Conservation (phyloP, 2,888 invertebrate species). For the Troides helena region DNA sequence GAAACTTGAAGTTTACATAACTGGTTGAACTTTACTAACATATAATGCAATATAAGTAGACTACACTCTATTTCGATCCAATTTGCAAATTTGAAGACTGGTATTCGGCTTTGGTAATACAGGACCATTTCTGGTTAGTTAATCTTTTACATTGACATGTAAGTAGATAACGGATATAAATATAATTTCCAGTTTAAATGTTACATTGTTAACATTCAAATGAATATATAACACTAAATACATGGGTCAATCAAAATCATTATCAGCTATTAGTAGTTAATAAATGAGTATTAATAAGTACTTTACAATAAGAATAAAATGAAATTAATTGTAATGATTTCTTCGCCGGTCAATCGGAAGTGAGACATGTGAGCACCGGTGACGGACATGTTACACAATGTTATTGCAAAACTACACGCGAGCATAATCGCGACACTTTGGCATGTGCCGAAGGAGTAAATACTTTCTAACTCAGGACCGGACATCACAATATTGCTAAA, state of each 20-base stretch:
- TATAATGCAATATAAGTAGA: constrained; percentile 42
- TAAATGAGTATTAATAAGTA: background rate
- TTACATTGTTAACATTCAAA: no score
- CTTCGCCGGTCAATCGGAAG: constrained; percentile 66
- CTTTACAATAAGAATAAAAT: background rate
- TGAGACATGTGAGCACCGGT: constrained; percentile 57
- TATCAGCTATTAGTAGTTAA: no score
- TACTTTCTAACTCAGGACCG: constrained; percentile 60
- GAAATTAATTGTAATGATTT: constrained; percentile 16
- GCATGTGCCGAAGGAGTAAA: constrained; percentile 58
- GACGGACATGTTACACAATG: constrained; percentile 62
- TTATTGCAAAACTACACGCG: constrained; percentile 50
- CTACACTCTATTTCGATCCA: constrained; percentile 51
- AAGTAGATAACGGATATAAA: no score
- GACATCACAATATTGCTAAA: constrained; percentile 39
- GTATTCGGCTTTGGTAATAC: constrained; percentile 4
- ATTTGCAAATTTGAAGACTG: constrained; percentile 51
- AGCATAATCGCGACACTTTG: constrained; percentile 50
- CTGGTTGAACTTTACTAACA: constrained; percentile 27
- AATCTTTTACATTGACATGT: no score
- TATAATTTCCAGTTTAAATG: no score
- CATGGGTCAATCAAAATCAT: no score
- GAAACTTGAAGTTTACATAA: constrained; percentile 11
- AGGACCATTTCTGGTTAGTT: no score
- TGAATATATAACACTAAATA: no score